Percentiles rank a stretch among this genome's conserved stretches.
These are phyloP conservation scores for Manis crassicaudata DNA, from an alignment of 2,797 vertebrate species.

Conservation along the genomic window DNA sequence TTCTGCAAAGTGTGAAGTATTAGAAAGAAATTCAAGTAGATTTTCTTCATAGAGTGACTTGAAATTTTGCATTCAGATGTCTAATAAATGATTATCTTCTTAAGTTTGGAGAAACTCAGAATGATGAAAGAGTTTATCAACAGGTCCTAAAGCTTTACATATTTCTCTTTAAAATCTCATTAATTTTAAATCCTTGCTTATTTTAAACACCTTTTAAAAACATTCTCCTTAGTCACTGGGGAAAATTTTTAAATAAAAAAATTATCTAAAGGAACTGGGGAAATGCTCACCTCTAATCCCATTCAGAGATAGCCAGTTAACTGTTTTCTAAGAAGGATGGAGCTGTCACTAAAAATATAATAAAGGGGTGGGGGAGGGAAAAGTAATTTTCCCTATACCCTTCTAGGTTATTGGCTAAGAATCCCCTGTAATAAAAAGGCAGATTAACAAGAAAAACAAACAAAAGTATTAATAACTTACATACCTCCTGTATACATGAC, in stretches of 20 bases:
- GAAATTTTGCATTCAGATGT: constrained; percentile 45
- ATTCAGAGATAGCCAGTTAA: neutral
- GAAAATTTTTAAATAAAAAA: constrained; percentile 34
- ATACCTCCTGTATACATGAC: neutral
- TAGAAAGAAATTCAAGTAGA: neutral
- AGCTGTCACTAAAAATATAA: neutral
- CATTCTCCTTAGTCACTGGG: neutral
- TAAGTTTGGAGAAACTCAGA: neutral
- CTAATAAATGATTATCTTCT: neutral
- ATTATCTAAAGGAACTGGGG: neutral
- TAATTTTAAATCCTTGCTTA: constrained; percentile 30
- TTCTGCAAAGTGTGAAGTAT: neutral
- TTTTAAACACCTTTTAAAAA: constrained; percentile 35
- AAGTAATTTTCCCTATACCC: neutral
- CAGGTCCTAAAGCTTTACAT: neutral
- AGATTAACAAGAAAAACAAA: neutral
- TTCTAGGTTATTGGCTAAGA: neutral
- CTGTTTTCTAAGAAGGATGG: neutral
- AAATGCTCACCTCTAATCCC: constrained; percentile 7
- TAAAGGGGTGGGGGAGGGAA: neutral
- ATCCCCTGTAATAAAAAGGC: neutral
- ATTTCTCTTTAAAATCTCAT: constrained; percentile 48
- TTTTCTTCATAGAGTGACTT: constrained; percentile 7
- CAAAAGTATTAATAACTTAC: neutral
- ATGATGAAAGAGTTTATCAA: neutral